Conservation (phyloP, 2,113 vertebrate species). For the Podarcis raffonei region DNA sequence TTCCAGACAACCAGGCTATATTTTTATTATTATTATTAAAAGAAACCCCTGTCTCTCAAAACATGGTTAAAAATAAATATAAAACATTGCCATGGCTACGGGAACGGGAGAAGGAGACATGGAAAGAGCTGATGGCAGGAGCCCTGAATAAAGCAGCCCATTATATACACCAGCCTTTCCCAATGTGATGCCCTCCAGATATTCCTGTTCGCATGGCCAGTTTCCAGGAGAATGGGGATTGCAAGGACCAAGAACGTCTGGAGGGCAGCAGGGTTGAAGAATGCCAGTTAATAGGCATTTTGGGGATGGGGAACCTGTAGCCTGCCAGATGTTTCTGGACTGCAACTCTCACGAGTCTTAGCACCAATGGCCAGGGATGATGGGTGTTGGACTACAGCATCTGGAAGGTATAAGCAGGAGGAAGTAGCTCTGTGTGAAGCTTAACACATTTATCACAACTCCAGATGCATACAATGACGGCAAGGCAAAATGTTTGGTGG, state of each 20-base stretch:
- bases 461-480: not conserved
- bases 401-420: not conserved
- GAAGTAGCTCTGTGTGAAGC: not conserved
- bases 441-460: not conserved
- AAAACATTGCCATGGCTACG: not conserved
- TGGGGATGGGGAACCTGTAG: too few species aligned
- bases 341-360: not conserved
- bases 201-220: too few species aligned
- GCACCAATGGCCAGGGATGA: not conserved
- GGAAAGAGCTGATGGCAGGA: not conserved
- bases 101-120: not conserved
- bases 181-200: not conserved
- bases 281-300: too few species aligned
- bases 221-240: too few species aligned
- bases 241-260: too few species aligned
- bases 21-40: not conserved
- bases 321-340: not conserved
- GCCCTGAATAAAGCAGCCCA: not conserved
- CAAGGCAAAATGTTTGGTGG: not conserved
- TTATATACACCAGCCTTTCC: not conserved
- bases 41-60: not conserved
- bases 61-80: not conserved
- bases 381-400: not conserved
- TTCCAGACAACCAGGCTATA: not conserved
- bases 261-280: too few species aligned